A percentile compares a stretch with the other conserved stretches of the same genome.
These are phyloP conservation scores for Drosophila eohydei DNA, from an alignment of 2,888 invertebrate genomes.

Conservation along the genomic window DNA sequence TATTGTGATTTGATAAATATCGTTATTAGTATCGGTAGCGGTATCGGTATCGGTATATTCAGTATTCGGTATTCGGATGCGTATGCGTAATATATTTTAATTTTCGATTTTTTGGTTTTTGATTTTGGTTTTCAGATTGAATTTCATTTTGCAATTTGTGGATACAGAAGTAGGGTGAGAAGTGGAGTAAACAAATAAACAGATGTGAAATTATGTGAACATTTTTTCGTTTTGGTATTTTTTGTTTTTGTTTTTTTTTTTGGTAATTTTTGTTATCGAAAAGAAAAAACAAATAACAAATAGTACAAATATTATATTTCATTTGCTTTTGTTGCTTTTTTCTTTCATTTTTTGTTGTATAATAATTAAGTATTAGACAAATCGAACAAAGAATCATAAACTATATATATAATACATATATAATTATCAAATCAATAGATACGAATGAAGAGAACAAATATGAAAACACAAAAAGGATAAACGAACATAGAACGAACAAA, in stretches of 20 bases:
- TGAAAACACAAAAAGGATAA: conserved; percentile 24
- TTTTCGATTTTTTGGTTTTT: conserved; percentile 32
- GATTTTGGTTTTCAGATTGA: conserved; percentile 45
- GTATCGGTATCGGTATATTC: conserved; percentile 54
- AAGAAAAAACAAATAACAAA: conserved; percentile 61
- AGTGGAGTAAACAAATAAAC: conserved; percentile 85
- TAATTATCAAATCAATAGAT: conserved; percentile 51
- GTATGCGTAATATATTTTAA: conserved; percentile 45
- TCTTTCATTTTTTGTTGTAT: conserved; percentile 31
- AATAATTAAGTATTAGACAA: conserved; percentile 57
- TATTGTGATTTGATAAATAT: conserved; percentile 1
- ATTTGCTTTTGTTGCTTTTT: conserved; percentile 21
- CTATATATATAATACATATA: conserved; percentile 35
- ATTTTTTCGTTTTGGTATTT: conserved; percentile 67
- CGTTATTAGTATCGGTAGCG: conserved; percentile 28
- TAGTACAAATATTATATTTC: conserved; percentile 33
- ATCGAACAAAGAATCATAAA: conserved; percentile 47
- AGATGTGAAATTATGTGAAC: conserved; percentile 84
- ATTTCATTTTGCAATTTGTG: conserved; percentile 77
- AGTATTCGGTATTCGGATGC: conserved; percentile 57
- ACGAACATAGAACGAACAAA: conserved; percentile 38
- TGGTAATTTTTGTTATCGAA: conserved; percentile 54
- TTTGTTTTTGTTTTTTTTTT: conserved; percentile 18
- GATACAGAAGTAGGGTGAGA: conserved; percentile 82
- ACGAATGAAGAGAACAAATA: conserved; percentile 45